Evolutionary conservation across 1,140 invertebrate species (phyloP).

Genomic region (Helicoverpa armigera): DNA sequence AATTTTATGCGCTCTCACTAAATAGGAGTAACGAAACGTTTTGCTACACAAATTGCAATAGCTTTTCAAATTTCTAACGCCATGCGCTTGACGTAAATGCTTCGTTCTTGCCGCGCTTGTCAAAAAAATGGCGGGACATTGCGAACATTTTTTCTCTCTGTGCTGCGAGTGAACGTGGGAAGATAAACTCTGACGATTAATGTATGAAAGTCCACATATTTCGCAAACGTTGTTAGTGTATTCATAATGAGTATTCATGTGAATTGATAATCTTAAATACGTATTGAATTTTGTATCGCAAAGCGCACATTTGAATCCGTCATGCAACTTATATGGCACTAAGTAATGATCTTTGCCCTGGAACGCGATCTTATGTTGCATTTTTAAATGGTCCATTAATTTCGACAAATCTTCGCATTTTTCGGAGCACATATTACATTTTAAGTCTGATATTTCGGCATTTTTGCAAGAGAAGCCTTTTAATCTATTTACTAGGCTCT

Average conservation of each 20-base stretch:
- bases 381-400: slow-evolving; percentile 55
- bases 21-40: slow-evolving; percentile 61
- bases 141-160: slow-evolving; percentile 60
- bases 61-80: slow-evolving; percentile 48
- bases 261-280: slow-evolving; percentile 57
- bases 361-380: slow-evolving; percentile 54
- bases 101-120: slow-evolving; percentile 50
- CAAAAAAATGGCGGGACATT: slow-evolving; percentile 58
- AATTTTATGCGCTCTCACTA: slow-evolving; percentile 62
- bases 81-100: slow-evolving; percentile 60
- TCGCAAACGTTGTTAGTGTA: slow-evolving; percentile 62
- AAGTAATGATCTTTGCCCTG: slow-evolving; percentile 53
- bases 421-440: slow-evolving; percentile 59
- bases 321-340: slow-evolving; percentile 60
- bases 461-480: slow-evolving; percentile 59
- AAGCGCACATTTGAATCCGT: slow-evolving; percentile 58
- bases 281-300: slow-evolving; percentile 61
- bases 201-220: slow-evolving; percentile 60
- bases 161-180: slow-evolving; percentile 55
- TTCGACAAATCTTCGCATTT: slow-evolving; percentile 49
- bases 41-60: slow-evolving; percentile 62
- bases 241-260: slow-evolving; percentile 65
- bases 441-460: slow-evolving; percentile 62
- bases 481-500: slow-evolving; percentile 48
- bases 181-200: slow-evolving; percentile 58